Evolutionary conservation across 2,888 invertebrate species (phyloP), one percentile per base, ranked within the genome.

Genomic region (Pseudolycoriella hygida): DNA sequence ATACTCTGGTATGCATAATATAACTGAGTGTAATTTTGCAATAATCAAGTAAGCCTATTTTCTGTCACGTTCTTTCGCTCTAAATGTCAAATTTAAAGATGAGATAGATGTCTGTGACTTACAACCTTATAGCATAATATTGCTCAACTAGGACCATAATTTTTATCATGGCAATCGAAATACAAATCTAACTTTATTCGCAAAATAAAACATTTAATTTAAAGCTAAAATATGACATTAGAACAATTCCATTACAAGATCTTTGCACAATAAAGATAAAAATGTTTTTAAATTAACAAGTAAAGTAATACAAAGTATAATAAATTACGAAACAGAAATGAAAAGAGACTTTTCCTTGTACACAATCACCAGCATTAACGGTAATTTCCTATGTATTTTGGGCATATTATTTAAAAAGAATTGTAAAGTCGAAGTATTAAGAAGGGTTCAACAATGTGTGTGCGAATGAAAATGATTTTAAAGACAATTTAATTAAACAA

Each of bases 401-500:
- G 12, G 15, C n/a, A 34, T 14, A n/a, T 14, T 12, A 34, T 14
- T 14, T 4, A 12, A 34, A 34, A 34, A 34, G 15, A 34, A 34
- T 14, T 14, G 15, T 14, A 12, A 34, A 34, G 11, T 3, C 8
- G 11, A 34, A 34, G 15, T 34, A 34, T 34, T 34, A 34, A 34
- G 34, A 34, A 34, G 34, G 34, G 34, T 34, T 34, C 34, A 34
- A 34, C 6, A 34, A 34, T 34, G 34, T 34, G 11, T 34, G 11
- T 34, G 34, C n/a, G 15, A 34, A 34, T 34, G 34, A 14, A 34
- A 34, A 34, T 14, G 15, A 34, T 14, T 34, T 34, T 34, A 34
- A 12, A 34, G 34, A 34, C 34, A 34, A 34, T 34, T 34, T 34
- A 34, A 34, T 34, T 34, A 34, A 34, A 34, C 34, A 34, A 34